A percentile compares a stretch with the other conserved stretches of the same genome.
phyloP scores from a whole-genome alignment of 37 sponge, comb jelly and placozoan genomes.

The Oopsacas minuta region DNA sequence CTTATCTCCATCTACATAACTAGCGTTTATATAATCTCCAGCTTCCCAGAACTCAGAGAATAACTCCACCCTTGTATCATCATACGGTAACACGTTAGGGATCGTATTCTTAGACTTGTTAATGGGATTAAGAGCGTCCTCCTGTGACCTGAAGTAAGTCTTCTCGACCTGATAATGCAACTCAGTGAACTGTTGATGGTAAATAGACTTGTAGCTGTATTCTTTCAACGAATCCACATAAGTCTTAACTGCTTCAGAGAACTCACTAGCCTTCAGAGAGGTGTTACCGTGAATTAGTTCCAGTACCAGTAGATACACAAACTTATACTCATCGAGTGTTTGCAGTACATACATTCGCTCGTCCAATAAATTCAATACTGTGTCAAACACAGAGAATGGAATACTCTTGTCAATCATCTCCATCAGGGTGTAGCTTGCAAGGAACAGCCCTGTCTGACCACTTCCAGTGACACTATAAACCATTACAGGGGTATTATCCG shows the following conservation, averaged over 20 bases:
- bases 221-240: slow-evolving; percentile 1
- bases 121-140: not conserved
- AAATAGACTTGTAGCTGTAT: not conserved
- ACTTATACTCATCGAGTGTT: not conserved
- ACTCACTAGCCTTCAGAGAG: not conserved
- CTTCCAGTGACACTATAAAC: not conserved
- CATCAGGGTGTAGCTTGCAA: not conserved
- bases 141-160: not conserved
- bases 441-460: not conserved
- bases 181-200: not conserved
- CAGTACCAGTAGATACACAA: not conserved
- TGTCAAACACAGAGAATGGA: not conserved
- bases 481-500: not conserved
- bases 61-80: not conserved
- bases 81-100: not conserved
- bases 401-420: not conserved
- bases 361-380: not conserved
- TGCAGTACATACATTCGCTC: not conserved
- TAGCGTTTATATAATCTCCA: slow-evolving; percentile 2
- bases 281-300: not conserved
- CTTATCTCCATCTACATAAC: not conserved
- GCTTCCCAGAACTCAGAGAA: slow-evolving; percentile 3
- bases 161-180: slow-evolving; percentile 10
- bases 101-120: not conserved
- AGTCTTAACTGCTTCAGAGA: not conserved